Percentiles rank a stretch among this genome's conserved stretches.
These are phyloP conservation scores for Chydorus sphaericus DNA, from an alignment of 2,888 invertebrate genomes.

Conservation along the genomic window DNA sequence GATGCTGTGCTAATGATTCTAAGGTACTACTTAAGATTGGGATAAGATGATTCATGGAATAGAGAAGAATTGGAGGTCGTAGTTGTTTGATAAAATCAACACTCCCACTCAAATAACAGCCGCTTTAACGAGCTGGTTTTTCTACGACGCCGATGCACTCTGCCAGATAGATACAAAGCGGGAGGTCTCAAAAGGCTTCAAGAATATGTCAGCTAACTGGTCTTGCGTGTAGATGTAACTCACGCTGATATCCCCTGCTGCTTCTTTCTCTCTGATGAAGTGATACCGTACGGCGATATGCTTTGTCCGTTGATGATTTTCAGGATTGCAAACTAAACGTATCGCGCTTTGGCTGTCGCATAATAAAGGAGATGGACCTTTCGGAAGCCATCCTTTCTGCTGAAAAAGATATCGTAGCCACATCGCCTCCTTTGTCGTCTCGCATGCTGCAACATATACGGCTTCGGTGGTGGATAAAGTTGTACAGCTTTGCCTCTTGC, in stretches of 20 bases:
- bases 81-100: no score
- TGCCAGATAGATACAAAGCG: background rate
- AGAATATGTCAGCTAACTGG: background rate
- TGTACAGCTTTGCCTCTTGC: background rate
- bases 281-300: background rate
- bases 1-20: no score
- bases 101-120: no score
- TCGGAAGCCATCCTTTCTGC: background rate
- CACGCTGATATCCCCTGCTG: background rate
- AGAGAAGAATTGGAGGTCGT: no score
- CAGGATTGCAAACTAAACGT: background rate
- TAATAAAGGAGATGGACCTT: background rate
- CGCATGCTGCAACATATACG: background rate
- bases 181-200: background rate
- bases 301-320: background rate
- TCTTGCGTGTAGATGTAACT: background rate
- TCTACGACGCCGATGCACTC: no score
- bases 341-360: background rate
- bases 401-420: background rate
- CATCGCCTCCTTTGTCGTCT: background rate
- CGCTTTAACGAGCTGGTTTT: no score
- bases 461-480: background rate
- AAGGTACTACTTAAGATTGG: no score
- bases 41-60: no score
- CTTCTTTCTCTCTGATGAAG: background rate